Evolutionary conservation across 2,888 invertebrate species (phyloP).

Genomic region (Leptura quadrifasciata): DNA sequence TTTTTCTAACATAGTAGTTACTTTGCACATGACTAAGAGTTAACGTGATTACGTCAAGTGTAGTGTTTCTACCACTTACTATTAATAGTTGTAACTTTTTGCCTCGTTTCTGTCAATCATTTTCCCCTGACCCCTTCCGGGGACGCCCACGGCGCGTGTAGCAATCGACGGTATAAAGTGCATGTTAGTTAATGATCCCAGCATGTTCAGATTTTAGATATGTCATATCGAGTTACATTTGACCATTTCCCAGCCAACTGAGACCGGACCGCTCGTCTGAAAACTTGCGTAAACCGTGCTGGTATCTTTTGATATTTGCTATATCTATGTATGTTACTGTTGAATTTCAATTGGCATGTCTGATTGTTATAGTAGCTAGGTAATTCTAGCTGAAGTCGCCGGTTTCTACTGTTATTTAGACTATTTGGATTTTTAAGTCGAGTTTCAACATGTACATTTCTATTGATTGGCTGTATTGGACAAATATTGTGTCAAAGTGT

Average conservation of each 20-base stretch:
- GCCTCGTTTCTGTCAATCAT: conserved; percentile 35
- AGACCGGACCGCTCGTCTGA: conserved; percentile 3
- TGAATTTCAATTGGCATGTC: not conserved
- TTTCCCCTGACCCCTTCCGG: conserved; percentile 8
- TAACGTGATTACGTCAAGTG: not conserved
- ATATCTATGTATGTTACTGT: not conserved
- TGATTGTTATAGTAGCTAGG: not conserved
- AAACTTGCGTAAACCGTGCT: conserved; percentile 20
- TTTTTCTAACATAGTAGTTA: not conserved
- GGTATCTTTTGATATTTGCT: not conserved
- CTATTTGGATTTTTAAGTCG: too few species aligned
- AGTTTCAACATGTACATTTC: too few species aligned
- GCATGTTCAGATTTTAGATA: conserved; percentile 68
- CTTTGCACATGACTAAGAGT: not conserved
- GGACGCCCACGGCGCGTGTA: conserved; percentile 25
- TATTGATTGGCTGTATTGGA: too few species aligned
- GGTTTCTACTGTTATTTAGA: too few species aligned
- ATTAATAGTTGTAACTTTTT: not conserved
- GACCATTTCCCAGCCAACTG: conserved; percentile 47
- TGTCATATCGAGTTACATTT: conserved; percentile 68
- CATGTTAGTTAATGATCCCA: conserved; percentile 54
- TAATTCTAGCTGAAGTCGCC: too few species aligned
- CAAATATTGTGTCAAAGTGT: too few species aligned
- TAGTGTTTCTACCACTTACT: not conserved
- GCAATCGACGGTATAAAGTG: conserved; percentile 41